Percentiles rank a stretch among this genome's conserved stretches.
Evolutionary conservation across 2,888 invertebrate genomes (phyloP).

Genomic region (Amphipoea oculea): DNA sequence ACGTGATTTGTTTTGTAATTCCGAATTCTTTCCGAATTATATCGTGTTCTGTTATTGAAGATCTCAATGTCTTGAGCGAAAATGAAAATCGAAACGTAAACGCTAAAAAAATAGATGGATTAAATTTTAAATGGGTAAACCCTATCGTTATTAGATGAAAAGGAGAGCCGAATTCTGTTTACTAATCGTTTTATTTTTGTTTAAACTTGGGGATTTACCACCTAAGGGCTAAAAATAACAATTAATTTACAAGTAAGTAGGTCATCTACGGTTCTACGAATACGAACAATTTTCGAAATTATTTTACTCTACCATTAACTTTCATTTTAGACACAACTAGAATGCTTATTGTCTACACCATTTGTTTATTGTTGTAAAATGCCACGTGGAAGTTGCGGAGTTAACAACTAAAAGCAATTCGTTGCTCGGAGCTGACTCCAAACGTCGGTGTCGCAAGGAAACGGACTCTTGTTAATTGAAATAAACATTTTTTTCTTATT

Average conservation of each 20-base stretch:
- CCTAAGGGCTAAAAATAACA: not conserved
- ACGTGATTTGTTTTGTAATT: not conserved
- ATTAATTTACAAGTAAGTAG: not conserved
- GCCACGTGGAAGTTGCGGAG: not conserved
- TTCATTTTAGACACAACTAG: not conserved
- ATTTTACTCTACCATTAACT: not conserved
- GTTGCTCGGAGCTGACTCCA: not conserved
- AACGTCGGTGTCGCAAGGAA: not conserved
- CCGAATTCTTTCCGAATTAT: not conserved
- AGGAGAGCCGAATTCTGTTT: not conserved
- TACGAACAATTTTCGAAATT: not conserved
- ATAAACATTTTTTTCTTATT: too few species aligned
- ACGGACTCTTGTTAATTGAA: not conserved
- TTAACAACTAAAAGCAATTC: not conserved
- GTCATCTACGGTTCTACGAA: not conserved
- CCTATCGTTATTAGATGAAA: not conserved
- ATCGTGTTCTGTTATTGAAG: not conserved
- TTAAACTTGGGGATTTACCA: not conserved
- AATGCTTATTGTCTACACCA: not conserved
- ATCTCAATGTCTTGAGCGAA: not conserved
- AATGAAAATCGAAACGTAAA: not conserved
- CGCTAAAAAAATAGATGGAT: not conserved
- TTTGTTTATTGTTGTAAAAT: not conserved
- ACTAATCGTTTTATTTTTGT: not conserved
- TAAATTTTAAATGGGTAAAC: not conserved